Conservation (phyloP, 2,797 vertebrate genomes). For the Sus cebifrons region DNA sequence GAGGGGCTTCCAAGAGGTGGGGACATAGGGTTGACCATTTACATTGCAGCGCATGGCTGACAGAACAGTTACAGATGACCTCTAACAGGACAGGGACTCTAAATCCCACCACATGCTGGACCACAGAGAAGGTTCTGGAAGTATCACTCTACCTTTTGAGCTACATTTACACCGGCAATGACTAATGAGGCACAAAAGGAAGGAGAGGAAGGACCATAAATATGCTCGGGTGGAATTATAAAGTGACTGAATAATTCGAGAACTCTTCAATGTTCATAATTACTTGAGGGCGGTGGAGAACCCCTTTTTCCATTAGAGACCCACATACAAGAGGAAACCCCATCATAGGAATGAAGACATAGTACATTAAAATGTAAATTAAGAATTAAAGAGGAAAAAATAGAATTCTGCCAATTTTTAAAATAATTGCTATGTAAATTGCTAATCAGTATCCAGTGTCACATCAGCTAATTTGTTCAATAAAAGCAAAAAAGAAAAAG, state of each 20-base stretch:
- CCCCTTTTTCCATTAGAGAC: conserved; percentile 83
- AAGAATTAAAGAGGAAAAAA: conserved; percentile 90
- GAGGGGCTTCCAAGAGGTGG: neutral
- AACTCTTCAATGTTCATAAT: conserved; percentile 83
- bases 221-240: neutral
- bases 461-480: conserved; percentile 85
- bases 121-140: neutral
- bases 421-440: conserved; percentile 84
- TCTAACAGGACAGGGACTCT: neutral
- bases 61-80: neutral
- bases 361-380: conserved; percentile 90
- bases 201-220: neutral
- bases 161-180: neutral
- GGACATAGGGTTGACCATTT: too few species aligned
- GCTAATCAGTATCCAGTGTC: conserved; percentile 87
- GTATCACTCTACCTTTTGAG: neutral
- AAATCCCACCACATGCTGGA: too few species aligned
- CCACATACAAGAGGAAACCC: conserved; percentile 86
- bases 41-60: neutral
- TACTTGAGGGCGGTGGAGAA: conserved; percentile 70
- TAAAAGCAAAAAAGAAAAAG: conserved; percentile 55
- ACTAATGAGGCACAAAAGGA: neutral
- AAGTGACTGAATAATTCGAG: conserved; percentile 50
- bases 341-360: conserved; percentile 87
- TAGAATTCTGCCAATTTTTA: conserved; percentile 85